Evolutionary conservation across 2,113 vertebrate genomes (phyloP).

Genomic region (Xiphophorus couchianus): DNA sequence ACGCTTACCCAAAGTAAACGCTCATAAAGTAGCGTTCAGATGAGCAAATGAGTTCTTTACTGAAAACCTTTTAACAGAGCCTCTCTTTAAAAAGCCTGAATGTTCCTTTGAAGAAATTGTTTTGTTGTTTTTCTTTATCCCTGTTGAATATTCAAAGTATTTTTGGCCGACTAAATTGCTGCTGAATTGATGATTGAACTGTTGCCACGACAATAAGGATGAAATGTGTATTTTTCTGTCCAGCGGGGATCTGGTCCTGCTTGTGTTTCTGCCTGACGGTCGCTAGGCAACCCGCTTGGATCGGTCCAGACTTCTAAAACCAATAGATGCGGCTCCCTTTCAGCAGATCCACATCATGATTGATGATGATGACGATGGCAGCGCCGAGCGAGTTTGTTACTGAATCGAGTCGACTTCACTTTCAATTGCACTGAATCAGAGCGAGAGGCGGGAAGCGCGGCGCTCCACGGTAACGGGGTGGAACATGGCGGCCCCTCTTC

Average conservation of each 20-base stretch:
- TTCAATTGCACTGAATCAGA: conserved; percentile 71
- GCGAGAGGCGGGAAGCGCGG: conserved; percentile 24
- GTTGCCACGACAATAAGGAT: neutral
- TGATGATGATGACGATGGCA: conserved; percentile 35
- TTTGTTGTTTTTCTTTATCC: neutral
- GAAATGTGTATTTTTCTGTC: conserved; percentile 2
- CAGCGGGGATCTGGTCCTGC: conserved; percentile 5
- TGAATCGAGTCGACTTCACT: conserved; percentile 46
- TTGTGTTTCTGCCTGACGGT: conserved; percentile 1
- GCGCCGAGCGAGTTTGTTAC: conserved; percentile 41
- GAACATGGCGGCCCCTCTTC: conserved; percentile 20
- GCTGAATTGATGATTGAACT: neutral
- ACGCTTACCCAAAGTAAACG: no score
- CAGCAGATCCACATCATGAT: conserved; percentile 29
- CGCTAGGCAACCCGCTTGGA: conserved; percentile 24
- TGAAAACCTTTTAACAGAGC: neutral
- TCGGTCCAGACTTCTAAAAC: conserved; percentile 32
- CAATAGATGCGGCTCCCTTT: conserved; percentile 6
- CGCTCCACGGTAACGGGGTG: conserved; percentile 12
- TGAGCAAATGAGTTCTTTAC: neutral
- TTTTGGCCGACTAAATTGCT: neutral
- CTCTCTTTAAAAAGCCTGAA: neutral
- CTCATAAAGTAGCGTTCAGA: no score
- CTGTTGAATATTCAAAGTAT: neutral
- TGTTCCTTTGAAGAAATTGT: neutral